Base-by-base conservation (phyloP, 2,797 vertebrate species). In the Halcyon badia region DNA sequence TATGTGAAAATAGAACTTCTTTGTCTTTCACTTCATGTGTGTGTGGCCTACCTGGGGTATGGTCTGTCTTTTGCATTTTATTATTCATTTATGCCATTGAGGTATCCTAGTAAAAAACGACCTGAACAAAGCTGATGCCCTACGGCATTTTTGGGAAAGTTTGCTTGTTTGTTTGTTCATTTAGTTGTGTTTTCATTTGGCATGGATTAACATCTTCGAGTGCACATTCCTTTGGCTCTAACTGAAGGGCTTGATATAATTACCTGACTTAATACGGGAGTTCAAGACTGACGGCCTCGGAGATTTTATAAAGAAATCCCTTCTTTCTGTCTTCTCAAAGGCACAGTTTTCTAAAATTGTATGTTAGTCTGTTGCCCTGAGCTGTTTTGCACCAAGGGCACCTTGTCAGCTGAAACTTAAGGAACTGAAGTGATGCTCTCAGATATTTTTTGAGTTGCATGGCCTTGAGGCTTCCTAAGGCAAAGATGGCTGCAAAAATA, bases 391-490 rank as follows among this genome's bases (percentile, higher is more conserved):
- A 95, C 89, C 93, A 97, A 97, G 95, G 97, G 89, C 96, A 97
- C 96, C 96, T 97, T 97, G 97, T 91, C 89, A 79, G 69, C 33
- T 89, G 77, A 93, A 97, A 95, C 91, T 95, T 94, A 96, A 96
- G 91, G 89, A 97, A 92, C 84, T 90, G 58, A 91, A 95, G 72
- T 17, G 12, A 80, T 89, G 71, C 66, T 96, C 49, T 95, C 90
- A 78, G 90, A 95, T 92, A 96, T 66, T 88, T 68, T 95, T 96
- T 90, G 90, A 96, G 93, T 87, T 97, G 60, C 83, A 96, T 93
- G 97, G 97, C 97, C 96, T 90, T 97, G 90, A 70, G 96, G 97
- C 80, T 96, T 98, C 94, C 95, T 91, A 89, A 95, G 95, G 96
- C 94, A 93, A 97, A 97, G 78, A 97, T 90, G 90, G 88, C 49